Percentiles rank a stretch among this genome's conserved stretches.
Evolutionary conservation across 1,140 invertebrate species (phyloP).

Genomic region (Drosophila rufa): DNA sequence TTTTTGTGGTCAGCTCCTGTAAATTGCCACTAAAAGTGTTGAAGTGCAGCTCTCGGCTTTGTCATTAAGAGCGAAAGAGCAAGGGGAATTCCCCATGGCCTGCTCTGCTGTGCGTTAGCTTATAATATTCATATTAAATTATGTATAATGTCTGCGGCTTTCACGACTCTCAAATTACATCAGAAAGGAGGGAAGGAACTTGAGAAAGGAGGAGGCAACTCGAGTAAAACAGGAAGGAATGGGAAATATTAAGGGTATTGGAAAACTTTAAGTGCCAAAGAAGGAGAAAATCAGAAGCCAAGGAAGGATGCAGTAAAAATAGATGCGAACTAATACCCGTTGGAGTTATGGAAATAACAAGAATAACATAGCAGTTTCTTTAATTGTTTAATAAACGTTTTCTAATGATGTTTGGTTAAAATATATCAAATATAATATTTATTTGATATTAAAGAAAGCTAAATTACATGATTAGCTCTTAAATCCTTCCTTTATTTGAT

Average conservation of each 20-base stretch:
- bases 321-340: conserved; percentile 3
- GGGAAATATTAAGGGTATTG: conserved; percentile 19
- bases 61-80: conserved; percentile 59
- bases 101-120: conserved; percentile 31
- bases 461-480: neutral
- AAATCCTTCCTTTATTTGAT: neutral
- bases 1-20: conserved; percentile 78
- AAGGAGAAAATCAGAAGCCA: neutral
- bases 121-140: conserved; percentile 83
- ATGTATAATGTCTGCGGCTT: conserved; percentile 74
- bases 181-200: conserved; percentile 25
- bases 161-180: conserved; percentile 79
- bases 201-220: conserved; percentile 10
- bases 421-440: no score
- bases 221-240: conserved; percentile 16
- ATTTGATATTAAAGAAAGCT: no score
- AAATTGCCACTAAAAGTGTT: conserved; percentile 83
- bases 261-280: neutral
- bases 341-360: neutral
- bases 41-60: conserved; percentile 73
- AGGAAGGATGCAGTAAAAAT: conserved; percentile 15
- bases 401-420: no score
- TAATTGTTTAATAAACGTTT: neutral
- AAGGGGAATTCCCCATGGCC: neutral
- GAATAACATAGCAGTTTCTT: neutral